Percentiles rank a stretch among this genome's conserved stretches.
These are phyloP conservation scores for Marcusenius ussheri DNA, from an alignment of 2,113 vertebrate species.

Conservation along the genomic window DNA sequence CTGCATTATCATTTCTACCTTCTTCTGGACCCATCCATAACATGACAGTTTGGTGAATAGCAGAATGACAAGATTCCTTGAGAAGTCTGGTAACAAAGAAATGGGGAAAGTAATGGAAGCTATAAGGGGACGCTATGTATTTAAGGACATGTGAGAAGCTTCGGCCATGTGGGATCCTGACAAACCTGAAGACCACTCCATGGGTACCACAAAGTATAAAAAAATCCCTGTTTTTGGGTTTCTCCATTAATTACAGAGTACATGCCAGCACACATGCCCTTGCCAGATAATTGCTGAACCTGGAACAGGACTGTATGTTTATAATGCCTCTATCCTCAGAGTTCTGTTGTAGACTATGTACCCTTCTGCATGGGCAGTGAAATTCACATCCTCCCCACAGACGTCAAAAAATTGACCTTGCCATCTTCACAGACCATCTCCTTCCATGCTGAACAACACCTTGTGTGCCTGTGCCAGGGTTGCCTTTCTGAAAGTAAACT, in stretches of 20 bases:
- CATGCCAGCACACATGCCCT: slow-evolving; percentile 32
- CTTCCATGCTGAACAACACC: neutral
- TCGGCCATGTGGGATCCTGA: neutral
- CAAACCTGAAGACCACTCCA: slow-evolving; percentile 24
- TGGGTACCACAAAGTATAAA: slow-evolving; percentile 28
- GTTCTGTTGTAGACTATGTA: neutral
- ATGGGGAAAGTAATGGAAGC: neutral
- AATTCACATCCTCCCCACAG: neutral
- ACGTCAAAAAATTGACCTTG: neutral
- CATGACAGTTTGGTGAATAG: neutral
- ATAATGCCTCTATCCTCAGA: slow-evolving; percentile 26
- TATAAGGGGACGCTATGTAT: neutral
- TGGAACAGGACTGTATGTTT: slow-evolving; percentile 49
- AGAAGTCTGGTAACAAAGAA: neutral
- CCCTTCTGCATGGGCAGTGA: neutral
- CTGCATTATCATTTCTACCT: neutral
- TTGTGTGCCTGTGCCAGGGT: neutral
- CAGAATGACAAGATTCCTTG: neutral
- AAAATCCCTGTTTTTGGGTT: slow-evolving; percentile 13
- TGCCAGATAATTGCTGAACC: slow-evolving; percentile 50
- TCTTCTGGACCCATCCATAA: neutral
- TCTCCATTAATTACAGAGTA: slow-evolving; percentile 32
- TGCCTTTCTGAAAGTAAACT: neutral
- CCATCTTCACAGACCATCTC: neutral
- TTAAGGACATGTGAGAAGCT: neutral